Evolutionary conservation across 2,113 vertebrate species (phyloP).

Genomic region (Xyliphius kryptos): DNA sequence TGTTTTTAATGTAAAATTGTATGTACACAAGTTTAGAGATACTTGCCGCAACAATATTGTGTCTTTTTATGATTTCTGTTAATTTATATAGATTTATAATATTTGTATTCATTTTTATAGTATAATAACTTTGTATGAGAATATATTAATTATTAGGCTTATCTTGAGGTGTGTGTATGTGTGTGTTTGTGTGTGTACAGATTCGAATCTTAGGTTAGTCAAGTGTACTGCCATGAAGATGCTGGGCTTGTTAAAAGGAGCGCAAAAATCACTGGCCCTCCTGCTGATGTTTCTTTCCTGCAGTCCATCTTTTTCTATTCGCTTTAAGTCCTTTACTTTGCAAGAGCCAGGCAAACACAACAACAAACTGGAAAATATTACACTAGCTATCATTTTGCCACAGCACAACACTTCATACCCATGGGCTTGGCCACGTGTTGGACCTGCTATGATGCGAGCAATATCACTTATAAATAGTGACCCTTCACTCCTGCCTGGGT

Average conservation of each 20-base stretch:
- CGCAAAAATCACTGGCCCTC: constrained; percentile 40
- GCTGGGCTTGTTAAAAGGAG: constrained; percentile 4
- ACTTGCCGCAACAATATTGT: too few species aligned
- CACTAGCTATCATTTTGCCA: constrained; percentile 80
- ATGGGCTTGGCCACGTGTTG: constrained; percentile 89
- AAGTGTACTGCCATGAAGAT: constrained; percentile 39
- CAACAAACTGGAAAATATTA: constrained; percentile 55
- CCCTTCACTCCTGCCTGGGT: constrained; percentile 58
- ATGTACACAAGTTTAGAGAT: too few species aligned
- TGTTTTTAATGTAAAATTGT: too few species aligned
- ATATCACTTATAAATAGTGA: constrained; percentile 57
- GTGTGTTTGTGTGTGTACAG: constrained; percentile 11
- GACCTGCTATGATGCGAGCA: constrained; percentile 74
- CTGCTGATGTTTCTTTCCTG: constrained; percentile 39
- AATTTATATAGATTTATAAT: too few species aligned
- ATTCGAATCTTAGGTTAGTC: constrained; percentile 14
- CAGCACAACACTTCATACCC: constrained; percentile 76
- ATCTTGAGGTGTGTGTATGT: constrained; percentile 24
- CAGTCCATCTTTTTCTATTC: not conserved
- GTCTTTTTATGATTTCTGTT: too few species aligned
- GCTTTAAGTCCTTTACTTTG: not conserved
- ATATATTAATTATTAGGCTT: too few species aligned
- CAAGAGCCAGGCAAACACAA: constrained; percentile 19
- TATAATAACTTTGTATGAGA: too few species aligned
- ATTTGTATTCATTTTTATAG: too few species aligned